Base-by-base conservation (phyloP, 2,113 vertebrate species). In the Psettodes erumei region DNA sequence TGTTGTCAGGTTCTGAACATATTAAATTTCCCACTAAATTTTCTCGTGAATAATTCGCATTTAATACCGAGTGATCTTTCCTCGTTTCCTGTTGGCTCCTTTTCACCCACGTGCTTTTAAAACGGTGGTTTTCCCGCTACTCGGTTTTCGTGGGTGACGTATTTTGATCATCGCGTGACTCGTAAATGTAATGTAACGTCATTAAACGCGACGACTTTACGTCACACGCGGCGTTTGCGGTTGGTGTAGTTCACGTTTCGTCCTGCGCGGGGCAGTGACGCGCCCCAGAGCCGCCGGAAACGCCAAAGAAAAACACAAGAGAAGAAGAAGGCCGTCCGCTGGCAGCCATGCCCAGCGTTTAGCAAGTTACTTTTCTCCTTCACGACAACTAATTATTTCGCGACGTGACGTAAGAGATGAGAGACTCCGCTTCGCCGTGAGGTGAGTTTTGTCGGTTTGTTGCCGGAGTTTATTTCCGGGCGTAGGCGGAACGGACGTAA, bases 391-490 rank as follows among this genome's bases (percentile, higher is more conserved):
- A 13, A 4, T 11, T 32, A 30, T 63, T 54, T 40, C 1, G 3
- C 5, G 0, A 3, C 7, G 5, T 2, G 37, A 9, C 2, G 3
- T 19, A 3, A 38, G 30, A 45, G 21, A 83, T 71, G 67, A 54
- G 10, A 25, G 13, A n/a, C 3, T 32, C 1, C 1, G 1, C 2
- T 2, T 0, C 1, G 11, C 32, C 4, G 47, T 67, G 38, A 84
- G 79, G 79, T 83, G 15, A 84, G 75, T 5, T 2, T 27, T 38
- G 45, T 45, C 5, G 13, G 3, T 9, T 19, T 6, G 32, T 50
- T 58, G 18, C 1, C 10, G 2, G 7, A 6, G 6, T 25, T 72
- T 42, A 8, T 7, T 47, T 38, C 9, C 13, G 12, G 11, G 37
- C 19, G 23, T 27, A 9, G 32, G 54, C 2, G 8, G 15, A 38